Percentiles rank a stretch among this genome's conserved stretches.
Evolutionary conservation across 2,113 vertebrate species (phyloP).

Genomic region (Laticauda laticaudata): DNA sequence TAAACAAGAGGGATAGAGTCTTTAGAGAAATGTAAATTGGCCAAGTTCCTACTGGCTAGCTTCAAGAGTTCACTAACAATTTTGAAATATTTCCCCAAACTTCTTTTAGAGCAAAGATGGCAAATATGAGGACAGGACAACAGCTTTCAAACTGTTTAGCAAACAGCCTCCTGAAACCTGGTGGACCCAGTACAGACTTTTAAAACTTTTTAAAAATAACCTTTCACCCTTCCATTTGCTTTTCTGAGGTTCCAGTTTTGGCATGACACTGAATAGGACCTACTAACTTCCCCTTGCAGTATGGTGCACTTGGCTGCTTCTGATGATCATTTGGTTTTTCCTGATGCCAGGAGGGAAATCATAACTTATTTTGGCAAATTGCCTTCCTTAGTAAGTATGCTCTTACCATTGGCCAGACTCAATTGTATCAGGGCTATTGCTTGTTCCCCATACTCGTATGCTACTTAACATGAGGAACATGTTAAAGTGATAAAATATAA

Average conservation of each 20-base stretch:
- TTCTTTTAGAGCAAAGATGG: neutral
- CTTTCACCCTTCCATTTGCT: neutral
- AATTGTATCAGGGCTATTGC: neutral
- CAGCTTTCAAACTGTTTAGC: neutral
- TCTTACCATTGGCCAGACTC: neutral
- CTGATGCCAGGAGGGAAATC: neutral
- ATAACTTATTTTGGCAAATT: neutral
- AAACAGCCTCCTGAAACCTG: neutral
- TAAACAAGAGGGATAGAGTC: neutral
- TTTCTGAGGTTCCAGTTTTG: neutral
- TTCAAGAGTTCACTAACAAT: neutral
- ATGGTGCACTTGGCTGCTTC: neutral
- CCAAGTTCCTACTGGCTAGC: neutral
- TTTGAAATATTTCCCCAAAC: neutral
- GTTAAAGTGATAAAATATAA: neutral
- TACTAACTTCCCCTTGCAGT: neutral
- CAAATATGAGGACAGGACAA: neutral
- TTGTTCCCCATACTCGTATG: neutral
- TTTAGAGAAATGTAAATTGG: neutral
- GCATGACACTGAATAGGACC: neutral
- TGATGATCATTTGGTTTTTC: neutral
- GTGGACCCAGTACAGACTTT: neutral
- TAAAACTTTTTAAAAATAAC: neutral
- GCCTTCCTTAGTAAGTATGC: neutral
- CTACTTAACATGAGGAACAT: neutral